A percentile compares a stretch with the other conserved stretches of the same genome.
These are phyloP conservation scores for Rotaria sp. DNA, from an alignment of 2,888 invertebrate genomes.

Conservation along the genomic window DNA sequence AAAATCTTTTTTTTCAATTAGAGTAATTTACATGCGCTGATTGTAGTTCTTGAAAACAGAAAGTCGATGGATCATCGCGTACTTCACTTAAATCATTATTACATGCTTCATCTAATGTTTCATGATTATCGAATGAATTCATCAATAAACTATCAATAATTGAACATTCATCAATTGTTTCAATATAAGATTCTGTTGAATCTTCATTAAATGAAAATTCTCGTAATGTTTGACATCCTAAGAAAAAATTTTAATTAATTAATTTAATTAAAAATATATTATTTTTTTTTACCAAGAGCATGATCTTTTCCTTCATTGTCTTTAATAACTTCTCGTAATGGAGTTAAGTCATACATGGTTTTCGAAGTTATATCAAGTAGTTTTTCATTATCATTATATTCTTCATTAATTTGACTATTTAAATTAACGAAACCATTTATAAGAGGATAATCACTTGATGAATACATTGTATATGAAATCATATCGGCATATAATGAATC, in stretches of 20 bases:
- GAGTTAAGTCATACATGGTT: not conserved
- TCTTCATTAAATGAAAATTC: constrained; percentile 25
- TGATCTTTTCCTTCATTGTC: not conserved
- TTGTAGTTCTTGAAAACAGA: not conserved
- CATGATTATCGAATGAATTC: not conserved
- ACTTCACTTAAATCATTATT: not conserved
- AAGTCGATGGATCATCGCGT: not conserved
- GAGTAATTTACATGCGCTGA: not conserved
- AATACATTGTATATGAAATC: constrained; percentile 27
- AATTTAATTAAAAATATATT: not conserved
- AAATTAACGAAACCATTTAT: not conserved
- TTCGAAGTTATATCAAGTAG: not conserved
- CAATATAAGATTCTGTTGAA: not conserved
- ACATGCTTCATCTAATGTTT: not conserved
- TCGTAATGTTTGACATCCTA: not conserved
- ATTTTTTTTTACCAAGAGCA: not conserved
- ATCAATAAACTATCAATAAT: not conserved
- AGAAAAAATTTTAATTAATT: not conserved
- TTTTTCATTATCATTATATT: not conserved
- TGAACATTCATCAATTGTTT: constrained; percentile 17
- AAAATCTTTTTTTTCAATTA: no score
- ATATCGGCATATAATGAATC: not conserved
- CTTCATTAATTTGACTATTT: not conserved
- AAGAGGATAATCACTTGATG: constrained; percentile 5
- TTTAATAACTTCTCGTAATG: not conserved